Evolutionary conservation across 2,888 invertebrate species (phyloP), one percentile per base, ranked within the genome.

Genomic region (Watsonalla binaria): DNA sequence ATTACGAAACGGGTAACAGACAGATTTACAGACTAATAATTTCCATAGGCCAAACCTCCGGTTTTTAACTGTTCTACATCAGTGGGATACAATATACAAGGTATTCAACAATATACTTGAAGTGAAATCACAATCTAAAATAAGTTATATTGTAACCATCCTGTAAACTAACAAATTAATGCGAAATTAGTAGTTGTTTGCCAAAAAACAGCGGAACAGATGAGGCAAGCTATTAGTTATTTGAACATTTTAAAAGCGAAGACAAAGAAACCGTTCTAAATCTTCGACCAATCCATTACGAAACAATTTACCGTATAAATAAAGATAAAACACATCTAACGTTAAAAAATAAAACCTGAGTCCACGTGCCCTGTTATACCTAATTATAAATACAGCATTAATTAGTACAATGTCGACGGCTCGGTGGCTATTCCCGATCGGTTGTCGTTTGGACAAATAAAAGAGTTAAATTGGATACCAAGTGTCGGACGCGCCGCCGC

Each of bases 381-480:
- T 59, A 61, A 60, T 54, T 55, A 67, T 66, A 68, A 51, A 60
- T 57, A 54, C 9, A 48, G 49, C 37, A 60, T 66, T 58, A 59
- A 66, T 61, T 60, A 59, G 54, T 35, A 50, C 47, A 56, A 63
- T 68, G 59, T 59, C 58, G 57, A 58, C 56, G 15, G 46, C 45
- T 57, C 53, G 61, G 63, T 57, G 15, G 57, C 66, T 66, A 66
- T 65, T 65, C 58, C 55, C 63, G 62, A 68, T 65, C 58, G 52
- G 63, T 61, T 65, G 57, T 57, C 57, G 54, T 47, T 51, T 56
- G 56, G 61, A 74, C 69, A 82, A 82, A 80, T 72, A 76, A 75
- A 71, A 68, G 86, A 81, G 68, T 86, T 82, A 77, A 82, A 69
- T 86, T 82, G 76, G 80, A 76, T 76, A 82, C 71, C 62, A 60